Conservation (phyloP, 2,797 vertebrate genomes). For the Lagothrix lagotricha region DNA sequence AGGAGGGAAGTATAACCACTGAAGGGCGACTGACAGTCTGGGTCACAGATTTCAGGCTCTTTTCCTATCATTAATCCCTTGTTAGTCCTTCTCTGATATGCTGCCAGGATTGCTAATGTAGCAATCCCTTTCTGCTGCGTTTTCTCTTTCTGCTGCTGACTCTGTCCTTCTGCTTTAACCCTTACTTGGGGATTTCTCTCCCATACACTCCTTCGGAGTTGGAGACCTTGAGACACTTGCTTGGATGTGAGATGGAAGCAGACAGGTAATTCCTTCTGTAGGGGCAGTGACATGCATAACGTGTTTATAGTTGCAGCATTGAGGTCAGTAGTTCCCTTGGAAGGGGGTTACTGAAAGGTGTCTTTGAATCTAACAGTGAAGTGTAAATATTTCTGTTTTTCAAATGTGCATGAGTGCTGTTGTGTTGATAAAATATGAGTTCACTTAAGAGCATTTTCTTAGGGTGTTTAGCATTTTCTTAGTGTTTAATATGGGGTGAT, state of each 20-base stretch:
- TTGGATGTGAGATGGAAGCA: background rate
- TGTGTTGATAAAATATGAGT: background rate
- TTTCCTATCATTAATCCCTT: constrained; percentile 18
- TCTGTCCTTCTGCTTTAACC: constrained; percentile 44
- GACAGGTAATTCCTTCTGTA: background rate
- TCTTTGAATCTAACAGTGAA: background rate
- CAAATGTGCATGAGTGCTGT: background rate
- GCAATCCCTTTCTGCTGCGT: constrained; percentile 55
- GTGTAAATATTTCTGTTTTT: background rate
- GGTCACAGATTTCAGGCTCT: constrained; percentile 35
- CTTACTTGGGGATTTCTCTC: background rate
- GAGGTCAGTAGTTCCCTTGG: background rate
- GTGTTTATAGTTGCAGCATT: background rate
- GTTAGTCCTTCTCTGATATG: background rate
- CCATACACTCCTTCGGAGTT: background rate
- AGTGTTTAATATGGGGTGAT: background rate
- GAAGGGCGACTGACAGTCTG: background rate
- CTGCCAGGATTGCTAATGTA: constrained; percentile 21
- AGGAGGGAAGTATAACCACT: background rate
- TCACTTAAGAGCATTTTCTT: background rate
- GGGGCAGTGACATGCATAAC: background rate
- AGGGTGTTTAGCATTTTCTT: background rate
- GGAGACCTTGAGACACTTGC: background rate
- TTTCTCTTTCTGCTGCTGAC: constrained; percentile 55
- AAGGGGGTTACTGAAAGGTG: background rate